Base-by-base conservation (phyloP, 2,797 vertebrate genomes). In the Eleutherodactylus coqui region DNA sequence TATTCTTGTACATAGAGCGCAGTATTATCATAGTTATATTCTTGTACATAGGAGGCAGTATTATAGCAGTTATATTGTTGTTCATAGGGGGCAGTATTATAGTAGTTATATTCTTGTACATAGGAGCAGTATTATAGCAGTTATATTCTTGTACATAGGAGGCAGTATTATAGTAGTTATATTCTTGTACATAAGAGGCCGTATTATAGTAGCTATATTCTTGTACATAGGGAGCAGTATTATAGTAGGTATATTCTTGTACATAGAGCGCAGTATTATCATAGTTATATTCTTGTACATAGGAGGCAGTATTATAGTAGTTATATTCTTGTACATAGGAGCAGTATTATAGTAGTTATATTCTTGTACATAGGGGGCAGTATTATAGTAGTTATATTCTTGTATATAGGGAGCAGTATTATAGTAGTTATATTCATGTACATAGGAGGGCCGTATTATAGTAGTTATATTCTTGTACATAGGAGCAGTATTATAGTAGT, bases 391-490 rank as follows among this genome's bases (percentile, higher is more conserved):
- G 53, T 55, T 55, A 55, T 55, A 55, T 55, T 51, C 13, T 51
- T 51, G 47, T 51, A 51, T 16, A 51, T 51, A 51, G n/a, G 24
- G 24, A n/a, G 21, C 19, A 55, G 53, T 55, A 55, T 55, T 55
- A 55, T 55, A 55, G 53, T 21, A 55, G 27, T 62, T 62, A 62
- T 62, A 62, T 62, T 62, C 58, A 29, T 62, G 58, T 62, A 62
- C n/a, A 62, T 32, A 62, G 58, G 58, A 58, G 58, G 8, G 53
- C 19, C 24, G 53, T 55, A 55, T 55, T 55, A 55, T 55, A 55
- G 53, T 24, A 55, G 53, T 55, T 55, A 55, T 55, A 55, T 55
- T 51, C 13, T 51, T 51, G 47, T 51, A 51, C 47, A 51, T 51
- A 51, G 24, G 24, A n/a, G 21, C 19, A 55, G 53, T 55, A 55